Percentiles rank a stretch among this genome's conserved stretches.
Evolutionary conservation across 2,888 invertebrate genomes (phyloP).

Genomic region (Bombylius major): DNA sequence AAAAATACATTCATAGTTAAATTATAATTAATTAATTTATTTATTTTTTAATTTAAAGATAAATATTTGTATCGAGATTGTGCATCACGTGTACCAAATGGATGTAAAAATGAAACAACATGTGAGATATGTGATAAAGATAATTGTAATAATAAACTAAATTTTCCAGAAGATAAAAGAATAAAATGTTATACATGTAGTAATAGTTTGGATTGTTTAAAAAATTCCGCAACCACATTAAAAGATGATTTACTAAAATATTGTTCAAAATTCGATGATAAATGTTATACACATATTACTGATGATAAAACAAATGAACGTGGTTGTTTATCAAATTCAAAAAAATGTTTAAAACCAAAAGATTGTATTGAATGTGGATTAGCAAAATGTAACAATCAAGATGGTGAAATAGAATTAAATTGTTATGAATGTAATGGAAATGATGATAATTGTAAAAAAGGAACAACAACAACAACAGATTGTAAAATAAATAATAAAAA

Average conservation of each 20-base stretch:
- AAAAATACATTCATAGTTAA: too few species aligned
- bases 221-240: neutral
- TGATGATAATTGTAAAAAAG: neutral
- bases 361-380: neutral
- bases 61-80: neutral
- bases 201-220: neutral
- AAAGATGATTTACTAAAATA: neutral
- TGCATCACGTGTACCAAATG: neutral
- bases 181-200: neutral
- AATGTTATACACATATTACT: constrained; percentile 1
- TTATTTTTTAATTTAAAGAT: neutral
- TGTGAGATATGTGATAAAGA: neutral
- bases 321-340: constrained; percentile 1
- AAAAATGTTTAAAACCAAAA: neutral
- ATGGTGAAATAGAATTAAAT: neutral
- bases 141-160: neutral
- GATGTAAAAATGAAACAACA: neutral
- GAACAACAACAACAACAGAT: neutral
- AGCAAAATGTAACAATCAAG: neutral
- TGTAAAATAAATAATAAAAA: neutral
- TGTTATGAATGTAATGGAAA: neutral
- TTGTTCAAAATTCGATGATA: neutral
- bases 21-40: neutral
- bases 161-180: neutral
- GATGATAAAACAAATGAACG: neutral